These are phyloP conservation scores for Onychorhynchus coronatus DNA, from an alignment of 2,113 vertebrate genomes.

Conservation along the genomic window DNA sequence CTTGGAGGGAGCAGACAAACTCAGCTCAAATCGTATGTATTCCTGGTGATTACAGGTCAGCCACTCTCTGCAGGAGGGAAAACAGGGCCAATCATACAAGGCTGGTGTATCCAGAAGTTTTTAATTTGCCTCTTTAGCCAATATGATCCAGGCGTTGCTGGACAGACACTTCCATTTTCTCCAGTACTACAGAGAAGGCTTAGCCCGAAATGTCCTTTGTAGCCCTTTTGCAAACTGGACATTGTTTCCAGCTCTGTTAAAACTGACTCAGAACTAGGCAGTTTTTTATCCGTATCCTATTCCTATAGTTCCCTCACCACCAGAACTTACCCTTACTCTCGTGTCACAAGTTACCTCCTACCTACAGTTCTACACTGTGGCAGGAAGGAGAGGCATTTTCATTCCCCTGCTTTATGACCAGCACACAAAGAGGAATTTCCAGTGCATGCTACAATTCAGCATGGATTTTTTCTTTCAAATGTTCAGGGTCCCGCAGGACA, in stretches of 20 bases:
- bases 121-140: neutral
- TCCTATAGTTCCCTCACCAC: neutral
- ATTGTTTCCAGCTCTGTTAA: neutral
- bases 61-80: neutral
- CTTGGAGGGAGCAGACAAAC: slow-evolving; percentile 88
- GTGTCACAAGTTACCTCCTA: neutral
- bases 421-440: neutral
- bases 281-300: neutral
- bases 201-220: neutral
- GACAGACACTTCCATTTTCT: neutral
- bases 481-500: neutral
- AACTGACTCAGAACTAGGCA: neutral
- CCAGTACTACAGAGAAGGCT: neutral
- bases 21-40: slow-evolving; percentile 92
- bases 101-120: neutral
- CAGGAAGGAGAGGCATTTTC: neutral
- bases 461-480: neutral
- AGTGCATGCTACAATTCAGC: neutral
- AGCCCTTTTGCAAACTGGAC: neutral
- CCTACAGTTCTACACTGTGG: neutral
- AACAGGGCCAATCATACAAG: neutral
- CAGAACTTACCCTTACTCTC: neutral
- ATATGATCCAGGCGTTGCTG: neutral
- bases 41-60: neutral
- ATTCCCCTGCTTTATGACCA: neutral